phyloP scores from a whole-genome alignment of 2,888 invertebrate genomes.

The Cyaniris semiargus region DNA sequence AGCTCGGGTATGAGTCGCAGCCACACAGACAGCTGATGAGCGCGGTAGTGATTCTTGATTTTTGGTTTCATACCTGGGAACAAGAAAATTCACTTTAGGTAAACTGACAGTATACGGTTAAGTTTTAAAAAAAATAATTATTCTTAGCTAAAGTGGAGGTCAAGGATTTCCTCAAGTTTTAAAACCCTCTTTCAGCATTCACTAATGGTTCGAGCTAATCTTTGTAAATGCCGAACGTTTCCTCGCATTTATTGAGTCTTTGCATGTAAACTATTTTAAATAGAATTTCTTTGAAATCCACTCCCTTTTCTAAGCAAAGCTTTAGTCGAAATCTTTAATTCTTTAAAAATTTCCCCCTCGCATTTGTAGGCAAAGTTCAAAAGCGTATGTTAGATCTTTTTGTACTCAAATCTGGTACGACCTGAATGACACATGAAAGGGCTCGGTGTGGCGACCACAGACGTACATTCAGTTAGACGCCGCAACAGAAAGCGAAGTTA shows the following conservation, averaged over 20 bases:
- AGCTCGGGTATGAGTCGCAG: constrained; percentile 94
- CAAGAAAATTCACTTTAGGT: background rate
- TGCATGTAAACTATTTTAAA: background rate
- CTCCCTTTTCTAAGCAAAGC: constrained; percentile 16
- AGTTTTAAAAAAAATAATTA: too few species aligned
- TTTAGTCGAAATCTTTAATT: constrained; percentile 31
- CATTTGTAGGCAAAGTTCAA: constrained; percentile 5
- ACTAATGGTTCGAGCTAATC: constrained; percentile 14
- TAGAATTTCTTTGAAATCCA: constrained; percentile 12
- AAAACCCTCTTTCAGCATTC: background rate
- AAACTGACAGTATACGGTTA: too few species aligned
- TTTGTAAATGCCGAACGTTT: background rate
- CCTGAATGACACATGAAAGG: constrained; percentile 24
- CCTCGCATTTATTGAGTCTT: background rate
- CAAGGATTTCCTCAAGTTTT: background rate
- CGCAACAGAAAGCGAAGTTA: background rate
- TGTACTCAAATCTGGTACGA: constrained; percentile 17
- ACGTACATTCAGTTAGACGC: background rate
- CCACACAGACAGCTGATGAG: constrained; percentile 97
- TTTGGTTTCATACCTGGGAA: constrained; percentile 92
- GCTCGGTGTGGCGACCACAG: constrained; percentile 1
- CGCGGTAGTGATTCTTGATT: constrained; percentile 95
- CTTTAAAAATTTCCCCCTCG: constrained; percentile 30
- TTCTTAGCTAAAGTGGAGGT: too few species aligned
- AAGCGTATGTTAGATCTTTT: constrained; percentile 19